Conservation (phyloP, 2,113 vertebrate species). For the Coturnix japonica region DNA sequence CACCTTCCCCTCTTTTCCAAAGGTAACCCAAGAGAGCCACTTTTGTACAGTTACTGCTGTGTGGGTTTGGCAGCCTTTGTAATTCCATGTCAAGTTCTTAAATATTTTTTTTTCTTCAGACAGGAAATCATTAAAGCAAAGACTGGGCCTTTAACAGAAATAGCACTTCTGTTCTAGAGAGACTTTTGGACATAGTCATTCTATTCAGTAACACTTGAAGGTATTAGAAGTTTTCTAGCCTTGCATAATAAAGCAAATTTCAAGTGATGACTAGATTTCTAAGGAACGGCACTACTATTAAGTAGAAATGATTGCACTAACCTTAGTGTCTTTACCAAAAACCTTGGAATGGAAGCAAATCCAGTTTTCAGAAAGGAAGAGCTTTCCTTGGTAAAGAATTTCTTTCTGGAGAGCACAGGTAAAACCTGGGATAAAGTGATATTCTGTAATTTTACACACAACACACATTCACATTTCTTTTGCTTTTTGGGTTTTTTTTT, state of each 20-base stretch:
- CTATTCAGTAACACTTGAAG: not conserved
- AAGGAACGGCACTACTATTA: not conserved
- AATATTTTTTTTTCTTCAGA: not conserved
- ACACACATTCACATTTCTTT: not conserved
- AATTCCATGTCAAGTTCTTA: not conserved
- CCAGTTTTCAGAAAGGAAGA: conserved; percentile 96
- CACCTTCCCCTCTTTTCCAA: not conserved
- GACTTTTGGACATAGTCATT: not conserved
- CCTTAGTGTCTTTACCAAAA: conserved; percentile 97
- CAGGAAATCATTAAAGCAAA: not conserved
- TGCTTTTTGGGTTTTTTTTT: not conserved
- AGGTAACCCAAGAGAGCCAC: not conserved
- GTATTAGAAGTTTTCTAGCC: not conserved
- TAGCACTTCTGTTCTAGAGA: not conserved
- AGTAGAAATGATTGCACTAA: conserved; percentile 62
- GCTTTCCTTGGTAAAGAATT: conserved; percentile 93
- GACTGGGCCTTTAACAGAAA: not conserved
- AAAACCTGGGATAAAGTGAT: conserved; percentile 82
- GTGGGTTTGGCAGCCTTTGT: not conserved
- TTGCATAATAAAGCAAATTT: not conserved
- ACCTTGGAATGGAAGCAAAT: conserved; percentile 98
- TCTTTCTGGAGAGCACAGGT: conserved; percentile 97
- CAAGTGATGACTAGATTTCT: not conserved
- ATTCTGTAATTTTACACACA: not conserved
- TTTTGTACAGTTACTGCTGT: not conserved